Conservation (phyloP, 2,888 invertebrate species). For the Lepidocyrtoides sp. region DNA sequence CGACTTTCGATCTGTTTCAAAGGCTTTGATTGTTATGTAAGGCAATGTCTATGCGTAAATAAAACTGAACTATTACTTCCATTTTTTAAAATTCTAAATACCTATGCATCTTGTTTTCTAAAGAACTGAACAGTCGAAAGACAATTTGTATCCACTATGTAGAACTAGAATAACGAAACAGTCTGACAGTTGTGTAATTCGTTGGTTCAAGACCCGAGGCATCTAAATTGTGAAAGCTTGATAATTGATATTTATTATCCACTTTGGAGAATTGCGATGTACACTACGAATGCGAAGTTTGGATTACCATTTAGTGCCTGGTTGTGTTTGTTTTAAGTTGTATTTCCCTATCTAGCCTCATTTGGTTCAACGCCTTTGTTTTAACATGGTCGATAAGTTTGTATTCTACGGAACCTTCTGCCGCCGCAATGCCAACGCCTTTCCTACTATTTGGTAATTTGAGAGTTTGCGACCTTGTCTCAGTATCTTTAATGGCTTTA, state of each 20-base stretch:
- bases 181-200: constrained; percentile 40
- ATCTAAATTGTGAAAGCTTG: background rate
- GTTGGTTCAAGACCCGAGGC: constrained; percentile 25
- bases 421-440: background rate
- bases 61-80: background rate
- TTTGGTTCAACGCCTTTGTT: constrained; percentile 85
- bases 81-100: background rate
- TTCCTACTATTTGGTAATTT: constrained; percentile 72
- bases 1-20: background rate
- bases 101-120: background rate
- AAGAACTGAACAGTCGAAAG: constrained; percentile 23
- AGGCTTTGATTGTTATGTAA: constrained; percentile 25
- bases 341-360: constrained; percentile 83
- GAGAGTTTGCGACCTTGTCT: constrained; percentile 64
- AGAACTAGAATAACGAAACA: constrained; percentile 26
- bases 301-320: background rate
- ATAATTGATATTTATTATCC: background rate
- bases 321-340: constrained; percentile 75
- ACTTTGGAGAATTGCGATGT: background rate
- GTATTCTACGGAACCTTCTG: constrained; percentile 83
- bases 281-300: background rate
- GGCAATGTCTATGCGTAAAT: background rate
- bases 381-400: constrained; percentile 85
- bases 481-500: constrained; percentile 73
- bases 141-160: constrained; percentile 7